Evolutionary conservation across 2,113 vertebrate genomes (phyloP).

Genomic region (Dipodomys spectabilis): DNA sequence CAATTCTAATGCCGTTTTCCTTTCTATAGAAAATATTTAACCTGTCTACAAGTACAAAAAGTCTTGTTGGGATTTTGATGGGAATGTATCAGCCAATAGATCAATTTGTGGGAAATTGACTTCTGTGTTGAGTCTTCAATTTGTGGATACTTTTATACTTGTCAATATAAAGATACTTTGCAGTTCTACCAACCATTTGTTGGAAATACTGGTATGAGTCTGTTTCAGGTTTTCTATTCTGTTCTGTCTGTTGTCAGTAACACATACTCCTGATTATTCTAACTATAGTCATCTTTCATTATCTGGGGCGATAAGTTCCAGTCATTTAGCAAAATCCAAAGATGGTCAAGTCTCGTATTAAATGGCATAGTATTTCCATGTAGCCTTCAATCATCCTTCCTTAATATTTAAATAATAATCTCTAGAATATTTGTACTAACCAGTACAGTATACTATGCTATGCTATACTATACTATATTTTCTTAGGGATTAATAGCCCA

Average conservation of each 20-base stretch:
- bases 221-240: not conserved
- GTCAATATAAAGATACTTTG: slow-evolving; percentile 25
- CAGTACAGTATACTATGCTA: not conserved
- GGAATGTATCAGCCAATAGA: not conserved
- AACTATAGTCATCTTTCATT: not conserved
- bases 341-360: not conserved
- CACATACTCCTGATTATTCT: not conserved
- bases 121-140: not conserved
- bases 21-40: slow-evolving; percentile 25
- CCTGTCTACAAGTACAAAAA: not conserved
- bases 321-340: not conserved
- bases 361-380: too few species aligned
- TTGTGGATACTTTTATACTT: not conserved
- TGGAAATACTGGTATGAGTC: not conserved
- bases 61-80: not conserved
- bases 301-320: not conserved
- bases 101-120: not conserved
- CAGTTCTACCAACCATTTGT: not conserved
- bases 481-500: not conserved
- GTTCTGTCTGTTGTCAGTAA: not conserved
- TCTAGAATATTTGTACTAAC: not conserved
- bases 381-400: not conserved
- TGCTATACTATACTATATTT: too few species aligned
- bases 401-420: not conserved
- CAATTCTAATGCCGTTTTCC: not conserved